Conservation (phyloP, 2,113 vertebrate genomes). For the Aspiorhynchus laticeps region DNA sequence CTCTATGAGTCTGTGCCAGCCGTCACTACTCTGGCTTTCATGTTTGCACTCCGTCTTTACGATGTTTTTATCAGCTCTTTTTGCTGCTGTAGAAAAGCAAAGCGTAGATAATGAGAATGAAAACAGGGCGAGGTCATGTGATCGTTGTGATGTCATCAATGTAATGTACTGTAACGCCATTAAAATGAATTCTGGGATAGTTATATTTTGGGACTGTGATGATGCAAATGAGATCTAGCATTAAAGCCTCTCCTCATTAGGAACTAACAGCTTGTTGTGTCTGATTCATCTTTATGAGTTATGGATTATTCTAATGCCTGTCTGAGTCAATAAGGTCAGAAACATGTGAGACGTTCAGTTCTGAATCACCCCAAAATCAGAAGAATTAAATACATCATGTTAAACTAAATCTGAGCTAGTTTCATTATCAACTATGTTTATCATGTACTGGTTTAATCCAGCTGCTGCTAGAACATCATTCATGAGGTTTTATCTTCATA, state of each 20-base stretch:
- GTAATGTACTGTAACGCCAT: not conserved
- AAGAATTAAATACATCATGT: not conserved
- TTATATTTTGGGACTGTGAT: not conserved
- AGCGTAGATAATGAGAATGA: not conserved
- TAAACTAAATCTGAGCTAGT: not conserved
- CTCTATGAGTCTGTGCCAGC: not conserved
- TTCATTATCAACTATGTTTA: not conserved
- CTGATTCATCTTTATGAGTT: constrained; percentile 51
- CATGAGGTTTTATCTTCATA: not conserved
- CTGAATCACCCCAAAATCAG: not conserved
- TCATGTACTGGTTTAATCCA: not conserved
- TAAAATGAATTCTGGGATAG: not conserved
- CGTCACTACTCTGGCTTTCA: not conserved
- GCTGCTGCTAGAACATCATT: not conserved
- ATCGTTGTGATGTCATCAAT: not conserved
- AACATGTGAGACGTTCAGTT: not conserved
- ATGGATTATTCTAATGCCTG: constrained; percentile 7
- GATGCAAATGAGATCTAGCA: not conserved
- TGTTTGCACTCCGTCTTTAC: not conserved
- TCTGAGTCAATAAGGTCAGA: not conserved
- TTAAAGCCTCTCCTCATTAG: constrained; percentile 3
- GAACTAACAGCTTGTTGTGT: constrained; percentile 37
- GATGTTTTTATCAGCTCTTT: not conserved
- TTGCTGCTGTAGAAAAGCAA: not conserved
- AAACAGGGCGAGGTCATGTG: not conserved